Evolutionary conservation across 2,113 vertebrate species (phyloP).

Genomic region (Megaleporinus macrocephalus): DNA sequence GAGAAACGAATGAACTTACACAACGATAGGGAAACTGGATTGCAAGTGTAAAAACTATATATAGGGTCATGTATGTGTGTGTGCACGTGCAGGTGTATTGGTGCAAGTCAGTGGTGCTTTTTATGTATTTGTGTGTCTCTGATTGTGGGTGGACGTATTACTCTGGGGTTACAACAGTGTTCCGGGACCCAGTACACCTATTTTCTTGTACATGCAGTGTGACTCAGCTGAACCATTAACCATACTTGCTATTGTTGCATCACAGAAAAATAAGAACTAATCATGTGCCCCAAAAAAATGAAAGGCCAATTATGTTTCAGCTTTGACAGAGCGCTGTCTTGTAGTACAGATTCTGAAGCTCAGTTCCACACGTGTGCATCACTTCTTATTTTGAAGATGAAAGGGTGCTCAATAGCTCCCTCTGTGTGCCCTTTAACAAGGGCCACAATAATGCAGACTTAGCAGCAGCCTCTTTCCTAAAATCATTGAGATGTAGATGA

Average conservation of each 20-base stretch:
- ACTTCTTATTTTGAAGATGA: no score
- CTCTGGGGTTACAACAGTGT: no score
- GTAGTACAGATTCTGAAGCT: no score
- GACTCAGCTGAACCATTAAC: not conserved
- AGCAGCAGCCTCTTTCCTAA: no score
- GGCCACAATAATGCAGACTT: no score
- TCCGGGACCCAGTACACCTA: no score
- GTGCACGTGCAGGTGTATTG: not conserved
- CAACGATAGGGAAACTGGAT: not conserved
- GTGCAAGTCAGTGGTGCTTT: not conserved
- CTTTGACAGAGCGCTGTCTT: no score
- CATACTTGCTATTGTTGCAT: not conserved
- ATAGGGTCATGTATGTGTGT: not conserved
- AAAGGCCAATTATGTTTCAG: not conserved
- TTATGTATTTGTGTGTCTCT: not conserved
- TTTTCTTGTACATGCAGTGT: no score
- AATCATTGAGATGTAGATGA: no score
- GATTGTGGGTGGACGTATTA: not conserved
- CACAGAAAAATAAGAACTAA: not conserved
- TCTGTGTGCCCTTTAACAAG: no score
- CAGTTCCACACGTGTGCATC: no score
- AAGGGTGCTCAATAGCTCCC: no score
- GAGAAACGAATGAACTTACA: conserved; percentile 33
- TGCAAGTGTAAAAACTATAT: not conserved
- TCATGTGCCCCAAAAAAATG: not conserved